Evolutionary conservation across 2,888 invertebrate species (phyloP).

Genomic region (Poecilobothrus nobilitatus): DNA sequence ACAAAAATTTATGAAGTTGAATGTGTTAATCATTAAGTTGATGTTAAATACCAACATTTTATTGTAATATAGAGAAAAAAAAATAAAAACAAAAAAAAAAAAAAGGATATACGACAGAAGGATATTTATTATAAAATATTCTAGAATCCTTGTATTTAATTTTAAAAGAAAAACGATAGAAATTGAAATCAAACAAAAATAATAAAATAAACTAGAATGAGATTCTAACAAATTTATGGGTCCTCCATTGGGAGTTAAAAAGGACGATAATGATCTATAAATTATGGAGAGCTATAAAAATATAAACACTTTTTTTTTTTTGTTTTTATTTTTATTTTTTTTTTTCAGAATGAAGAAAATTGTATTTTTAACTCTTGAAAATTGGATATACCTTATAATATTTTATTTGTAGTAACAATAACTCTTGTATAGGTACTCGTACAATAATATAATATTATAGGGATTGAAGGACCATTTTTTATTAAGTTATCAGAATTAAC

Average conservation of each 20-base stretch:
- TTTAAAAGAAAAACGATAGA: background rate
- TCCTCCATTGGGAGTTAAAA: constrained; percentile 6
- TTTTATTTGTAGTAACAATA: background rate
- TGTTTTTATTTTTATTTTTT: too few relatives aligned
- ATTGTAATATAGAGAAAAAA: too few relatives aligned
- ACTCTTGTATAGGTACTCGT: background rate
- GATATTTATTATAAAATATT: background rate
- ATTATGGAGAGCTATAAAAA: background rate
- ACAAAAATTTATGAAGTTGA: background rate
- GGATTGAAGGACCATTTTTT: background rate
- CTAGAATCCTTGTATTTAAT: background rate
- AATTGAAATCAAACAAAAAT: background rate
- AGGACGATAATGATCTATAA: constrained; percentile 6
- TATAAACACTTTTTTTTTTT: background rate
- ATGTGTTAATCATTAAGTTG: constrained; percentile 6
- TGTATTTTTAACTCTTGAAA: background rate
- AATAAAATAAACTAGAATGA: background rate
- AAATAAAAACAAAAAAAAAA: too few relatives aligned
- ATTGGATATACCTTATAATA: background rate
- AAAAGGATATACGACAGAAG: background rate
- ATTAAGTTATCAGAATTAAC: background rate
- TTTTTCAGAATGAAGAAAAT: background rate
- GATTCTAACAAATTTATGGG: constrained; percentile 1
- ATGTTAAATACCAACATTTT: background rate
- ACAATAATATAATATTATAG: background rate